Evolutionary conservation across 2,888 invertebrate genomes (phyloP).

Genomic region (Cremastobaeus sp.): DNA sequence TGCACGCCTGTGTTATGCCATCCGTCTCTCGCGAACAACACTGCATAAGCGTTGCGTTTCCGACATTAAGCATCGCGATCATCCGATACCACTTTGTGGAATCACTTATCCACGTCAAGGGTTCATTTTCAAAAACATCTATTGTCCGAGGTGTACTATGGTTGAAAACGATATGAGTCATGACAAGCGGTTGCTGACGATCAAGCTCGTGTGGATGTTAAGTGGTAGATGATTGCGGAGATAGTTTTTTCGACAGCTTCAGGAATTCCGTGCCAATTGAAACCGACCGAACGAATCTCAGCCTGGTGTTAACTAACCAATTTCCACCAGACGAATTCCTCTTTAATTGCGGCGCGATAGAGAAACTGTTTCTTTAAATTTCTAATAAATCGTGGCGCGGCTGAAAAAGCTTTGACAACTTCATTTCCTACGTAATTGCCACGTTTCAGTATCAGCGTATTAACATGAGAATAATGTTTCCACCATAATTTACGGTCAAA

Average conservation of each 20-base stretch:
- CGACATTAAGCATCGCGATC: slow-evolving; percentile 47
- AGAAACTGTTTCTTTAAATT: too few species aligned
- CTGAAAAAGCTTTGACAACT: too few species aligned
- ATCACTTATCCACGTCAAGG: slow-evolving; percentile 45
- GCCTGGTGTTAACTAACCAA: too few species aligned
- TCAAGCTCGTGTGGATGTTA: slow-evolving; percentile 7
- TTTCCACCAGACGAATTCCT: too few species aligned
- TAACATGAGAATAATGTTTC: slow-evolving; percentile 19
- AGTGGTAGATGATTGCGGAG: slow-evolving; percentile 2
- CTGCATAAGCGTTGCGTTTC: slow-evolving; percentile 30
- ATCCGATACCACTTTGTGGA: slow-evolving; percentile 38
- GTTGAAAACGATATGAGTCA: slow-evolving; percentile 27
- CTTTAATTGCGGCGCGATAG: too few species aligned
- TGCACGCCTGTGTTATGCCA: slow-evolving; percentile 11
- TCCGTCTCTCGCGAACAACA: slow-evolving; percentile 21
- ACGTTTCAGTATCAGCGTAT: background rate
- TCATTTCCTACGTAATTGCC: too few species aligned
- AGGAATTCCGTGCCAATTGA: too few species aligned
- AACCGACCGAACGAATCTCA: too few species aligned
- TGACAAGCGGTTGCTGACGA: slow-evolving; percentile 15
- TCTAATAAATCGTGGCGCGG: background rate
- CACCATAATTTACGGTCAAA: slow-evolving; percentile 20
- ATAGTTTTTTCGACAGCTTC: too few species aligned
- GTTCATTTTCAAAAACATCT: slow-evolving; percentile 46
- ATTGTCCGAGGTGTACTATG: slow-evolving; percentile 19